phyloP scores from a whole-genome alignment of 2,888 invertebrate genomes.

The Cosmorhoe ocellata region DNA sequence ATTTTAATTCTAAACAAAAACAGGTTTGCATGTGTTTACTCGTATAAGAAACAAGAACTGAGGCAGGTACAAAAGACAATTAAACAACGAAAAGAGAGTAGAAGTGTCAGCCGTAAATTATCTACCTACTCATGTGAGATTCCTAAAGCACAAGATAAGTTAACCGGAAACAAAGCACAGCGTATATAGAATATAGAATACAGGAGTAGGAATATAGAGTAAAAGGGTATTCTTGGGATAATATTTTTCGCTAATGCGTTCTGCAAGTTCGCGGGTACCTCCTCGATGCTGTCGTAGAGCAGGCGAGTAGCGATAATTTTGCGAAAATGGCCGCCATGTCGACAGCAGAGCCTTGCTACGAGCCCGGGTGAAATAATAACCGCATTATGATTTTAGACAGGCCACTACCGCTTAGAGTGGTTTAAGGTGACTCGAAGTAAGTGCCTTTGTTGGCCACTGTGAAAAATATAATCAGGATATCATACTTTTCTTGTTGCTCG shows the following conservation, averaged over 20 bases:
- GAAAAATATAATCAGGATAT: slow-evolving; percentile 60
- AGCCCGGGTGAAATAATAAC: slow-evolving; percentile 74
- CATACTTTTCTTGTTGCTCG: slow-evolving; percentile 47
- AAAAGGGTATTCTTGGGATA: slow-evolving; percentile 57
- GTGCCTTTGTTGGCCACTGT: slow-evolving; percentile 51
- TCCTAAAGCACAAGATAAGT: not conserved
- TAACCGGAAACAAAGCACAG: slow-evolving; percentile 4
- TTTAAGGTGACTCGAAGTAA: slow-evolving; percentile 70
- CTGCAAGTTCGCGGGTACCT: slow-evolving; percentile 65
- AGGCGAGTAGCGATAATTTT: slow-evolving; percentile 78
- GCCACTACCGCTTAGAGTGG: slow-evolving; percentile 67
- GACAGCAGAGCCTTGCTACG: slow-evolving; percentile 70
- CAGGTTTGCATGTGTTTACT: too few species aligned
- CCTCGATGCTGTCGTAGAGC: slow-evolving; percentile 63
- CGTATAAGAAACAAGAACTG: too few species aligned
- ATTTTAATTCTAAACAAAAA: too few species aligned
- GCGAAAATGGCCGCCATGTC: slow-evolving; percentile 76
- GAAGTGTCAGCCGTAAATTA: too few species aligned
- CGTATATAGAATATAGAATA: too few species aligned
- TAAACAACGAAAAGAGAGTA: too few species aligned
- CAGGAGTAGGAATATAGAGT: slow-evolving; percentile 17
- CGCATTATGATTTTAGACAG: slow-evolving; percentile 76
- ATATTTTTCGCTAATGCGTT: slow-evolving; percentile 63
- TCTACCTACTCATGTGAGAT: not conserved
- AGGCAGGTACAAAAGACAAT: too few species aligned